A percentile compares a stretch with the other conserved stretches of the same genome.
These are phyloP conservation scores for Rugalucina vietnamica DNA, from an alignment of 2,888 invertebrate species.

Conservation along the genomic window DNA sequence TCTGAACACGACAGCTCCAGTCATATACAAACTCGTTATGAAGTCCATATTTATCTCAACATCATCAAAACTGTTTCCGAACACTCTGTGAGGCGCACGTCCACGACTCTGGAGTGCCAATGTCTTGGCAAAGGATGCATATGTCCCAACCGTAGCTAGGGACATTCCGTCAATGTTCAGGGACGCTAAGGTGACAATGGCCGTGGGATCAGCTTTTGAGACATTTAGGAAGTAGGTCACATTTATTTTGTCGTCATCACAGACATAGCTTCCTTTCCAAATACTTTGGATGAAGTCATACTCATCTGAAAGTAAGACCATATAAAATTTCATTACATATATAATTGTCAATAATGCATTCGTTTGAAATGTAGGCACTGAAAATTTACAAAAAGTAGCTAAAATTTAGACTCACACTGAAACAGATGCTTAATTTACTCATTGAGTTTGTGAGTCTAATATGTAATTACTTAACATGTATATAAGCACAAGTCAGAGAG, in stretches of 20 bases:
- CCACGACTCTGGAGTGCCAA: conserved; percentile 25
- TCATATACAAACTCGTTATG: conserved; percentile 31
- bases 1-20: conserved; percentile 44
- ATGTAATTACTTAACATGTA: no score
- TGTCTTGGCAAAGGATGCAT: conserved; percentile 26
- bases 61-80: conserved; percentile 30
- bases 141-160: conserved; percentile 27
- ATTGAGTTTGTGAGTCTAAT: no score
- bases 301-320: conserved; percentile 32
- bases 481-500: no score
- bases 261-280: conserved; percentile 66
- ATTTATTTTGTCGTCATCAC: conserved; percentile 30
- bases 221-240: conserved; percentile 28
- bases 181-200: conserved; percentile 10
- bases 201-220: conserved; percentile 21
- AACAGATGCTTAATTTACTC: no score
- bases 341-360: no score
- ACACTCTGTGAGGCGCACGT: conserved; percentile 1
- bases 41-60: conserved; percentile 40
- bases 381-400: no score
- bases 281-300: conserved; percentile 57
- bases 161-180: background rate
- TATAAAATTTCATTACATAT: background rate
- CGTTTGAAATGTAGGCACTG: no score
- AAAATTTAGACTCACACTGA: no score